Conservation (phyloP, 2,888 invertebrate genomes). For the Drosophila barbarae region DNA sequence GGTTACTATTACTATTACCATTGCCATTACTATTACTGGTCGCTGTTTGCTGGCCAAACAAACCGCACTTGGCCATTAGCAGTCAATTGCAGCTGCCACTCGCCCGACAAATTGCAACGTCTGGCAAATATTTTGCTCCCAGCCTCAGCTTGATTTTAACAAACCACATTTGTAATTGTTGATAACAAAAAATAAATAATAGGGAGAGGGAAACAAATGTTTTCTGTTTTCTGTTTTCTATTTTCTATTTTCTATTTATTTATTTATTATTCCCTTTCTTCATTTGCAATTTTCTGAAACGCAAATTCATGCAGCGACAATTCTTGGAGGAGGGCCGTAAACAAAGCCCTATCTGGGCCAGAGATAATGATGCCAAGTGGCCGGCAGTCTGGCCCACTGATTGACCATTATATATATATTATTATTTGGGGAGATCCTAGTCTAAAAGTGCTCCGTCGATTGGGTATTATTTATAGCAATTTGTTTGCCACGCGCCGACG, state of each 20-base stretch:
- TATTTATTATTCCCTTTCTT: slow-evolving; percentile 2
- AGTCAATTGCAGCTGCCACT: slow-evolving; percentile 17
- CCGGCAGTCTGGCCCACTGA: slow-evolving; percentile 22
- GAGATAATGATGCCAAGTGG: slow-evolving; percentile 24
- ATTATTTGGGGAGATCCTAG: slow-evolving; percentile 14
- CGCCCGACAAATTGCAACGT: neutral
- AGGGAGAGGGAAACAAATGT: slow-evolving; percentile 1
- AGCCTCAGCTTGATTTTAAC: slow-evolving; percentile 11
- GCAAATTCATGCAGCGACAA: slow-evolving; percentile 34
- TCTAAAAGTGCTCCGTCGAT: slow-evolving; percentile 10
- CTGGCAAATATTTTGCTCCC: slow-evolving; percentile 11
- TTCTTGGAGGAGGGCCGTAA: slow-evolving; percentile 12
- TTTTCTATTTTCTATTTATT: slow-evolving; percentile 17
- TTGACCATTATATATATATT: slow-evolving; percentile 25
- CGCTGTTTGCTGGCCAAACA: slow-evolving; percentile 18
- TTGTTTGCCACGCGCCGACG: slow-evolving; percentile 25
- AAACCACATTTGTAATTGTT: slow-evolving; percentile 22
- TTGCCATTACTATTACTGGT: no score
- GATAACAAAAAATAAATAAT: slow-evolving; percentile 14
- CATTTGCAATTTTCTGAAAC: slow-evolving; percentile 22
- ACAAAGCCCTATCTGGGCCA: slow-evolving; percentile 33
- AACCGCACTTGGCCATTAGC: slow-evolving; percentile 15
- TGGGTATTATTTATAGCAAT: slow-evolving; percentile 34
- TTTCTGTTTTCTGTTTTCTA: slow-evolving; percentile 7
- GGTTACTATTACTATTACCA: neutral